phyloP scores from a whole-genome alignment of 2,113 vertebrate species.

The Ursus arctos region DNA sequence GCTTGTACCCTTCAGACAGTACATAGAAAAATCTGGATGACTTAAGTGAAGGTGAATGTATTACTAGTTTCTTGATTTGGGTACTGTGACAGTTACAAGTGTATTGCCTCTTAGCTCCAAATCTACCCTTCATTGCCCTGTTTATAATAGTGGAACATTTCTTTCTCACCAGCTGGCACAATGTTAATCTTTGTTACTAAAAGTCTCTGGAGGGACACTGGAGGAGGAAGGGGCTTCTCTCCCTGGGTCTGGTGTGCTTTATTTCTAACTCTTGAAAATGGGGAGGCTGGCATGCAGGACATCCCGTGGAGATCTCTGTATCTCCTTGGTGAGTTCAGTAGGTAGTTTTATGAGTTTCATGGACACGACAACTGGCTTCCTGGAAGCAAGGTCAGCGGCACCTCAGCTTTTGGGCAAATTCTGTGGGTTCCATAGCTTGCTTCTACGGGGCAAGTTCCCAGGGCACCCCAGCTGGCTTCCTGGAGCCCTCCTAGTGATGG shows the following conservation, averaged over 20 bases:
- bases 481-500: not conserved
- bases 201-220: not conserved
- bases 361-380: not conserved
- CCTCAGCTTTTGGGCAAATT: not conserved
- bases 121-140: not conserved
- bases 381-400: not conserved
- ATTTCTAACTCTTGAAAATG: not conserved
- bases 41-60: slow-evolving; percentile 14
- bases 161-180: not conserved
- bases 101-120: not conserved
- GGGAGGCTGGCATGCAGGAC: not conserved
- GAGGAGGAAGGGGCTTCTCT: not conserved
- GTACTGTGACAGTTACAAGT: not conserved
- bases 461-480: not conserved
- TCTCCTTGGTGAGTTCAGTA: not conserved
- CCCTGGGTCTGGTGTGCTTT: not conserved
- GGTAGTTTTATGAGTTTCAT: not conserved
- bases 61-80: not conserved
- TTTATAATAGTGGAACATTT: not conserved
- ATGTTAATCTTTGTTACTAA: not conserved
- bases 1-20: not conserved
- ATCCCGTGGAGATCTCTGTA: too few relatives aligned
- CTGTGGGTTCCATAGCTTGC: not conserved
- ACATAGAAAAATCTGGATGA: not conserved
- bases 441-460: not conserved